Evolutionary conservation across 2,113 vertebrate genomes (phyloP), one percentile per base, ranked within the genome.

Genomic region (Pyxicephalus adspersus): DNA sequence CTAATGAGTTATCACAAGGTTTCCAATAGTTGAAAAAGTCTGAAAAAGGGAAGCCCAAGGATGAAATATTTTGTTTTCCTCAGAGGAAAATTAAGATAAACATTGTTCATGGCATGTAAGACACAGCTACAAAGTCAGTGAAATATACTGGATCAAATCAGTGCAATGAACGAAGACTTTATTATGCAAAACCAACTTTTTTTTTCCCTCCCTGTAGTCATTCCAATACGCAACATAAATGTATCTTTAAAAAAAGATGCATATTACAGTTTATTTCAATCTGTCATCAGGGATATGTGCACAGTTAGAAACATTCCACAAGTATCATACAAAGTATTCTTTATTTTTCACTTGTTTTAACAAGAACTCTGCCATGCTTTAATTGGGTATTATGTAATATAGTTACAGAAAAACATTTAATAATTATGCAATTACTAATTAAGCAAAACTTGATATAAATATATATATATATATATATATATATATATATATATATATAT

Each of bases 21-120:
- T 31, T 83, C 54, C 80, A 76, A 31, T 82, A 85, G 86, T 85
- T 89, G 84, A 89, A 77, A n/a, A 88, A 78, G 67, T 84, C 58
- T 81, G 63, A 58, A 72, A 38, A 85, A 85, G 25, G 60, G 78
- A 83, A 85, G 57, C 17, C 54, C 15, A 83, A 16, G 25, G 64
- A 87, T 83, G 85, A 83, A 89, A 85, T 51, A 83, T 18, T 85
- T 79, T 83, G 23, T 52, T 83, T 51, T 67, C 65, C 74, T 83
- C 9, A 45, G 28, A 77, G 25, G 80, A 58, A 89, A 89, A 81
- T 78, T 60, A 84, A 73, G 50, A 66, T 38, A 85, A 83, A 83
- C 3, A 83, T 52, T 65, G 52, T 83, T 86, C 83, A 81, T 64
- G 87, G 68, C 15, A 85, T 83, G 64, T 64, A 84, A 85, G 80